Conservation (phyloP, 2,888 invertebrate genomes). For the Didymodactylos carnosus region DNA sequence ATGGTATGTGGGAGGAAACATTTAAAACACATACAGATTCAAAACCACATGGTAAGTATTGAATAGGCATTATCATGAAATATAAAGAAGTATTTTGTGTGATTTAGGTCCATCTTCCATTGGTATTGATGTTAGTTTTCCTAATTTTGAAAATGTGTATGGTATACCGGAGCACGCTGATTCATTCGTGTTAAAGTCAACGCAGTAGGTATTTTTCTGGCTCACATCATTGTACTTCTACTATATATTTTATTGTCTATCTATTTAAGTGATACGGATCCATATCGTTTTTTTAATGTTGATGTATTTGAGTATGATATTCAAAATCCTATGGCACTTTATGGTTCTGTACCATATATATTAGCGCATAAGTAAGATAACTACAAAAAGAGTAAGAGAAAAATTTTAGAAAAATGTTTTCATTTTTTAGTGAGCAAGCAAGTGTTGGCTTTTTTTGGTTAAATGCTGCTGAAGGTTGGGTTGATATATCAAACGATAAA, state of each 20-base stretch:
- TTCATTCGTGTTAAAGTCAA: constrained; percentile 59
- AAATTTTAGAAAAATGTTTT: neutral
- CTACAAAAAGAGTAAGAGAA: constrained; percentile 3
- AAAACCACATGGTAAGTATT: constrained; percentile 52
- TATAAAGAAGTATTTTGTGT: constrained; percentile 6
- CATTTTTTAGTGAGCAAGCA: constrained; percentile 39
- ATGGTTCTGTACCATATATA: constrained; percentile 78
- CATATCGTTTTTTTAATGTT: constrained; percentile 84
- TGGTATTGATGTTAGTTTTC: constrained; percentile 75
- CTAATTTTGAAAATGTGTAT: constrained; percentile 70
- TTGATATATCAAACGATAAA: constrained; percentile 49
- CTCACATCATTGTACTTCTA: neutral
- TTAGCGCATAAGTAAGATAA: constrained; percentile 62
- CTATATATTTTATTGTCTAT: constrained; percentile 16
- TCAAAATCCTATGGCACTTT: constrained; percentile 80
- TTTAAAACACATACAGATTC: constrained; percentile 81
- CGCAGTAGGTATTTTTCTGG: constrained; percentile 40
- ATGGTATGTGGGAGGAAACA: constrained; percentile 46
- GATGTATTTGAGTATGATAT: constrained; percentile 96
- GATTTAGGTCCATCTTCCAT: constrained; percentile 65
- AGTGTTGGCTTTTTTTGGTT: constrained; percentile 84
- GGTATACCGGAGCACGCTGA: constrained; percentile 97
- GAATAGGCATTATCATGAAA: neutral
- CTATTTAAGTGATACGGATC: constrained; percentile 47
- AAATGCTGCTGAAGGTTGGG: constrained; percentile 96